phyloP scores from a whole-genome alignment of 2,797 vertebrate genomes.

The Poeciliopsis presidionis region DNA sequence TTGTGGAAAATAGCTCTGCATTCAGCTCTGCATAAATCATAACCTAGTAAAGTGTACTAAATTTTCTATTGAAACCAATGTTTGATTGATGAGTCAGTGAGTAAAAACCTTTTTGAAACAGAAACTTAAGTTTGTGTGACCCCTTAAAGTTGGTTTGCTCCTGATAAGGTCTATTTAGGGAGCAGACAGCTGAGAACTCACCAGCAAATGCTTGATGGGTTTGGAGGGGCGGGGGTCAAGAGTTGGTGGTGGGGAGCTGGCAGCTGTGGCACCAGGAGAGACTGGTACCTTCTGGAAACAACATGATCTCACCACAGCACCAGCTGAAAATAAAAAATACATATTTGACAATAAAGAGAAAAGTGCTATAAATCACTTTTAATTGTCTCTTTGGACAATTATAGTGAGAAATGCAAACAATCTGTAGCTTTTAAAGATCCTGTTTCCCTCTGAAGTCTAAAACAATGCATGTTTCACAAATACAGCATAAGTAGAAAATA shows the following conservation, averaged over 20 bases:
- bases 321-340: neutral
- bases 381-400: neutral
- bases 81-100: neutral
- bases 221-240: slow-evolving; percentile 29
- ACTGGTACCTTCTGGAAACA: slow-evolving; percentile 85
- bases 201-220: slow-evolving; percentile 77
- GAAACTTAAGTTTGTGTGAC: slow-evolving; percentile 6
- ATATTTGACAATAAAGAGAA: slow-evolving; percentile 1
- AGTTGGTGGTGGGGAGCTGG: slow-evolving; percentile 35
- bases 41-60: neutral
- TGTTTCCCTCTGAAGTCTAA: neutral
- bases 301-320: slow-evolving; percentile 43
- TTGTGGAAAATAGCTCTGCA: neutral
- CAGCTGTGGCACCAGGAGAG: slow-evolving; percentile 74
- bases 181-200: slow-evolving; percentile 83
- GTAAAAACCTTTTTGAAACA: rapidly evolving
- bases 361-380: neutral
- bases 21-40: neutral
- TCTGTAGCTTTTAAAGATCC: neutral
- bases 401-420: neutral
- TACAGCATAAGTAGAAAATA: neutral
- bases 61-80: neutral
- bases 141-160: slow-evolving; percentile 68
- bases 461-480: neutral
- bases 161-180: slow-evolving; percentile 84